Evolutionary conservation across 2,797 vertebrate species (phyloP).

Genomic region (Poecilia wingei): DNA sequence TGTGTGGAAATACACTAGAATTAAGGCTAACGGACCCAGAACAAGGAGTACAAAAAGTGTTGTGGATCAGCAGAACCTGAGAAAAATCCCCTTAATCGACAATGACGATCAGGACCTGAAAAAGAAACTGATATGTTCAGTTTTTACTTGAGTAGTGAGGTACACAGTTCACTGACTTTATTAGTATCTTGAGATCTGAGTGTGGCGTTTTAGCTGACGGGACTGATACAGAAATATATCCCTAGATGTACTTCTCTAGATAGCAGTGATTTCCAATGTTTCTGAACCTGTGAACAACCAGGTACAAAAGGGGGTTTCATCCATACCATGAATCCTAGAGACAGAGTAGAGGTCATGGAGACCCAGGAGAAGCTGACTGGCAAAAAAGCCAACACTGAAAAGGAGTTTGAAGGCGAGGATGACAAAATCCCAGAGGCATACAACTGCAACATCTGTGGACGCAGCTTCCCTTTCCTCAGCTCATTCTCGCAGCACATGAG

Average conservation of each 20-base stretch:
- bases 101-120: neutral
- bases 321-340: slow-evolving; percentile 81
- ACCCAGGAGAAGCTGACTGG: slow-evolving; percentile 53
- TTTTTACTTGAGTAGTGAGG: slow-evolving; percentile 48
- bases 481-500: slow-evolving; percentile 96
- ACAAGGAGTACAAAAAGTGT: slow-evolving; percentile 41
- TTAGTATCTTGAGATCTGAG: slow-evolving; percentile 48
- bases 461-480: slow-evolving; percentile 95
- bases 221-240: slow-evolving; percentile 34
- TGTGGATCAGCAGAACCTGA: slow-evolving; percentile 26
- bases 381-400: slow-evolving; percentile 68
- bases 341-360: slow-evolving; percentile 78
- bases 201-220: slow-evolving; percentile 52
- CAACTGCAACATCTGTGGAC: slow-evolving; percentile 91
- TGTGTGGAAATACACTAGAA: slow-evolving; percentile 27
- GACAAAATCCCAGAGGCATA: slow-evolving; percentile 82
- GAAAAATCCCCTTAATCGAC: slow-evolving; percentile 2
- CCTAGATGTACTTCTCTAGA: slow-evolving; percentile 73
- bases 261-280: slow-evolving; percentile 61
- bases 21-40: slow-evolving; percentile 30
- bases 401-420: slow-evolving; percentile 70
- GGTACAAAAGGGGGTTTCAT: slow-evolving; percentile 30
- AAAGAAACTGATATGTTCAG: slow-evolving; percentile 29
- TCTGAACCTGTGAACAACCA: slow-evolving; percentile 43
- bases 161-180: slow-evolving; percentile 44